Conservation (phyloP, 2,797 vertebrate species). For the Malacoraja senta region DNA sequence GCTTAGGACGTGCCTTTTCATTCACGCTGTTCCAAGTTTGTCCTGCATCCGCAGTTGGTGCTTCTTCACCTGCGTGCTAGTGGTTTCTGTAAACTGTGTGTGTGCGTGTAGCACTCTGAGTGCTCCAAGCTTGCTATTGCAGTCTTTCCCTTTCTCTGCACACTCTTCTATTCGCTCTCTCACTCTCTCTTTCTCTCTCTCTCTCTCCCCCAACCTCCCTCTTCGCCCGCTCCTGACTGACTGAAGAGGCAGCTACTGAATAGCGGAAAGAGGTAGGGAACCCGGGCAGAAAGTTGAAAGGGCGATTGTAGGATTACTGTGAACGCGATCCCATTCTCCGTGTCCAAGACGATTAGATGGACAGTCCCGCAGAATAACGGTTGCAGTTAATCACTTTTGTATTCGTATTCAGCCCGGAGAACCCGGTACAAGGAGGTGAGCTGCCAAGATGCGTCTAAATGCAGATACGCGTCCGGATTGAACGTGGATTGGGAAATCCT, state of each 20-base stretch:
- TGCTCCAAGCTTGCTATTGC: slow-evolving; percentile 92
- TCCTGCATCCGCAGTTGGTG: slow-evolving; percentile 64
- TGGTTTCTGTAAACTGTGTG: slow-evolving; percentile 53
- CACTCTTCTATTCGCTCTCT: slow-evolving; percentile 51
- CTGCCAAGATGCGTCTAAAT: slow-evolving; percentile 5
- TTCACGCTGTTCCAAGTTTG: slow-evolving; percentile 59
- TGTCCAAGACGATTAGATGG: not conserved
- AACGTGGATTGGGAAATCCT: slow-evolving; percentile 2
- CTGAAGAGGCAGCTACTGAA: not conserved
- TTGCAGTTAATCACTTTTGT: slow-evolving; percentile 24
- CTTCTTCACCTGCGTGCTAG: slow-evolving; percentile 74
- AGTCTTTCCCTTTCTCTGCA: slow-evolving; percentile 60
- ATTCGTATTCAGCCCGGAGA: slow-evolving; percentile 15
- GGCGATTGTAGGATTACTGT: not conserved
- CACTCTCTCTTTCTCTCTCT: slow-evolving; percentile 42
- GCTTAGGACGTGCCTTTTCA: slow-evolving; percentile 14
- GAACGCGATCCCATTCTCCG: not conserved
- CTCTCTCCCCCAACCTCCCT: not conserved
- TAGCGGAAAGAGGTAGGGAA: not conserved
- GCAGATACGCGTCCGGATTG: not conserved
- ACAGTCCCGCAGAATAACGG: slow-evolving; percentile 34
- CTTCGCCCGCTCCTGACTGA: not conserved
- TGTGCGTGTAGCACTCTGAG: slow-evolving; percentile 86
- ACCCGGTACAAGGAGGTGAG: not conserved
- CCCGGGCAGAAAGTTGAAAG: slow-evolving; percentile 32